Evolutionary conservation across 2,797 vertebrate species (phyloP).

Genomic region (Bryconaethiops microstoma): DNA sequence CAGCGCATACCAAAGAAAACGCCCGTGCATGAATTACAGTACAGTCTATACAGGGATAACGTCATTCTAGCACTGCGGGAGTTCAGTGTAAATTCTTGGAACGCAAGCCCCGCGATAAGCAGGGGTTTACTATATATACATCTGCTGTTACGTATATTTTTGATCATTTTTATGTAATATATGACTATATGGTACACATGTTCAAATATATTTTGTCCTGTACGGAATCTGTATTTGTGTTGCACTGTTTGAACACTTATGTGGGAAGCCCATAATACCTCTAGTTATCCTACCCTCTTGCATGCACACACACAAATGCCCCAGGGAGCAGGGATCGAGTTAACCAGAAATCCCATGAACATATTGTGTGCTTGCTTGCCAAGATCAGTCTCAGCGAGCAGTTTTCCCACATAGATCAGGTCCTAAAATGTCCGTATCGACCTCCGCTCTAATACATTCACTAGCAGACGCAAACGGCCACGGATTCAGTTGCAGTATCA

Average conservation of each 20-base stretch:
- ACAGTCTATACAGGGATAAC: no score
- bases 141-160: no score
- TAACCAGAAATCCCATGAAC: conserved; percentile 56
- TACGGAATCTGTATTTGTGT: background rate
- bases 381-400: conserved; percentile 53
- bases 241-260: conserved; percentile 6
- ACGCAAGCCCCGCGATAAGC: no score
- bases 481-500: background rate
- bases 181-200: background rate
- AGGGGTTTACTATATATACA: no score
- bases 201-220: background rate
- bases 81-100: no score
- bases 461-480: conserved; percentile 4
- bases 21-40: no score
- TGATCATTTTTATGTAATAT: no score
- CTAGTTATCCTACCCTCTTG: conserved; percentile 34
- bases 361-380: conserved; percentile 59
- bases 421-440: conserved; percentile 40
- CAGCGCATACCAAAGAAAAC: no score
- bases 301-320: background rate
- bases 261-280: conserved; percentile 27
- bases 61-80: no score
- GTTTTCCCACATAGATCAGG: conserved; percentile 54
- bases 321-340: conserved; percentile 37
- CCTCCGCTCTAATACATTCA: conserved; percentile 36